Conservation (phyloP, 2,888 invertebrate species). For the Amorpha juglandis region DNA sequence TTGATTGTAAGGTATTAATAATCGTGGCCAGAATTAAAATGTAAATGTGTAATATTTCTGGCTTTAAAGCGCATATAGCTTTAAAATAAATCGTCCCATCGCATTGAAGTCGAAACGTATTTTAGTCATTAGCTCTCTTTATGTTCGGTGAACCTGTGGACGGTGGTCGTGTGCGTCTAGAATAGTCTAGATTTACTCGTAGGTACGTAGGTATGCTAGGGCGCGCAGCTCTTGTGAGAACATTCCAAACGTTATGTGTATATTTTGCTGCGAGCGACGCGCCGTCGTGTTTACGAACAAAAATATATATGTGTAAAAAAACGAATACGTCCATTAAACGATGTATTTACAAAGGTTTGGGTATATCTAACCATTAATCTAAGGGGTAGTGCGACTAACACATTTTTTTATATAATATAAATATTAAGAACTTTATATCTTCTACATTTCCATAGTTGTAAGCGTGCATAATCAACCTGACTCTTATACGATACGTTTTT, state of each 20-base stretch:
- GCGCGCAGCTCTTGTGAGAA: neutral
- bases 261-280: constrained; percentile 19
- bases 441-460: constrained; percentile 77
- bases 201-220: neutral
- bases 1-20: constrained; percentile 46
- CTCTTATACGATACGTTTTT: constrained; percentile 44
- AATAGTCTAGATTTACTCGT: constrained; percentile 1
- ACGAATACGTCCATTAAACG: constrained; percentile 56
- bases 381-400: constrained; percentile 77
- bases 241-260: constrained; percentile 11
- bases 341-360: constrained; percentile 73
- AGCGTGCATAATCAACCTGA: constrained; percentile 65
- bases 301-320: constrained; percentile 35
- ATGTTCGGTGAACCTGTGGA: constrained; percentile 30
- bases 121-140: constrained; percentile 76
- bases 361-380: constrained; percentile 75
- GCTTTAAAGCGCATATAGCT: constrained; percentile 56
- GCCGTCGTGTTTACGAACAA: constrained; percentile 15
- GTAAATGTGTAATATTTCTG: constrained; percentile 36
- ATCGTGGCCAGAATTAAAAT: constrained; percentile 41
- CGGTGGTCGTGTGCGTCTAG: too few relatives aligned
- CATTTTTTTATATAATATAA: constrained; percentile 37
- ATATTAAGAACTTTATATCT: constrained; percentile 53
- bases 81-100: constrained; percentile 77
- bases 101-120: constrained; percentile 65